Evolutionary conservation across 2,888 invertebrate species (phyloP).

Genomic region (Dryobota labecula): DNA sequence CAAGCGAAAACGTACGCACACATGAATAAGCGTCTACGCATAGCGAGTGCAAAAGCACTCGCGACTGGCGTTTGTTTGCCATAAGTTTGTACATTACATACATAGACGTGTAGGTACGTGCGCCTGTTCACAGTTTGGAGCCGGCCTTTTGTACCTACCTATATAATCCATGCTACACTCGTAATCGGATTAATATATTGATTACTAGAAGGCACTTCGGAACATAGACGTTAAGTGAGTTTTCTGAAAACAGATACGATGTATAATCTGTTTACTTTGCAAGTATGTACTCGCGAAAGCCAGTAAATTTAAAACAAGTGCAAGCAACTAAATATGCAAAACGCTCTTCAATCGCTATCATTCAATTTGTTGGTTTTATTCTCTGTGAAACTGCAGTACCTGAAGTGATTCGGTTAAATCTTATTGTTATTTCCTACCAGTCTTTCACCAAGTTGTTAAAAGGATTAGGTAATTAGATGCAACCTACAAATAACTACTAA

Average conservation of each 20-base stretch:
- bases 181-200: conserved; percentile 14
- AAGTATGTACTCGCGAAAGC: conserved; percentile 14
- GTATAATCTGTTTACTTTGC: conserved; percentile 24
- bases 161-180: neutral
- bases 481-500: conserved; percentile 5
- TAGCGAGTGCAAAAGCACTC: neutral
- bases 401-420: conserved; percentile 21
- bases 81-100: neutral
- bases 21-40: neutral
- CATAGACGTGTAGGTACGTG: neutral
- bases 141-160: neutral
- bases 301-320: conserved; percentile 40
- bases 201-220: neutral
- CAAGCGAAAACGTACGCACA: neutral
- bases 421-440: conserved; percentile 17
- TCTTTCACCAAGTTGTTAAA: conserved; percentile 23
- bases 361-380: conserved; percentile 48
- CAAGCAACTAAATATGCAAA: conserved; percentile 47
- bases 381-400: conserved; percentile 35
- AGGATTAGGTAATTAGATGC: conserved; percentile 14
- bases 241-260: conserved; percentile 18
- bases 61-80: neutral
- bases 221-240: conserved; percentile 2
- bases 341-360: conserved; percentile 38
- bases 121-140: neutral